phyloP scores from a whole-genome alignment of 2,888 invertebrate genomes.

The Rhamnusium bicolor region DNA sequence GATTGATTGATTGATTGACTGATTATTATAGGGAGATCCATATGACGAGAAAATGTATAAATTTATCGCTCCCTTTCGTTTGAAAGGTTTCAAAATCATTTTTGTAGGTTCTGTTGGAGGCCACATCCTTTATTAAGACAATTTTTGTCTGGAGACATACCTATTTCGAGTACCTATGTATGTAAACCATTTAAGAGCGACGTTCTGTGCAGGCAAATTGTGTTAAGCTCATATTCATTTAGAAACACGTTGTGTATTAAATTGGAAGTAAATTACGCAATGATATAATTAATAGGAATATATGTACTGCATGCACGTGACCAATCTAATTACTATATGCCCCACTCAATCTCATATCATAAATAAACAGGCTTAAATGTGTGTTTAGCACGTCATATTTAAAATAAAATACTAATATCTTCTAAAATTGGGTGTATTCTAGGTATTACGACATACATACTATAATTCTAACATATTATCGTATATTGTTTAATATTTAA shows the following conservation, averaged over 20 bases:
- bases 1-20: too few species aligned
- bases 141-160: too few species aligned
- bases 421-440: not conserved
- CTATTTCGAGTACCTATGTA: too few species aligned
- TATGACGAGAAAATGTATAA: too few species aligned
- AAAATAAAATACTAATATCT: conserved; percentile 2
- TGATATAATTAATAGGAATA: not conserved
- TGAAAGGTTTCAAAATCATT: too few species aligned
- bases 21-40: too few species aligned
- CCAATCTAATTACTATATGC: not conserved
- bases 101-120: too few species aligned
- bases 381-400: not conserved
- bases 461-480: conserved; percentile 24
- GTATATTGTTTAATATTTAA: conserved; percentile 21
- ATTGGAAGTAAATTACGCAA: not conserved
- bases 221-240: not conserved
- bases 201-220: too few species aligned
- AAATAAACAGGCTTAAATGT: conserved; percentile 10
- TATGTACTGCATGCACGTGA: conserved; percentile 9
- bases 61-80: too few species aligned
- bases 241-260: not conserved
- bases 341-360: not conserved
- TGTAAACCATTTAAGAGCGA: too few species aligned
- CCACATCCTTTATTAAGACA: too few species aligned
- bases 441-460: conserved; percentile 5